A percentile compares a stretch with the other conserved stretches of the same genome.
Conservation (phyloP, 2,797 vertebrate genomes). For the Cuculus canorus region DNA sequence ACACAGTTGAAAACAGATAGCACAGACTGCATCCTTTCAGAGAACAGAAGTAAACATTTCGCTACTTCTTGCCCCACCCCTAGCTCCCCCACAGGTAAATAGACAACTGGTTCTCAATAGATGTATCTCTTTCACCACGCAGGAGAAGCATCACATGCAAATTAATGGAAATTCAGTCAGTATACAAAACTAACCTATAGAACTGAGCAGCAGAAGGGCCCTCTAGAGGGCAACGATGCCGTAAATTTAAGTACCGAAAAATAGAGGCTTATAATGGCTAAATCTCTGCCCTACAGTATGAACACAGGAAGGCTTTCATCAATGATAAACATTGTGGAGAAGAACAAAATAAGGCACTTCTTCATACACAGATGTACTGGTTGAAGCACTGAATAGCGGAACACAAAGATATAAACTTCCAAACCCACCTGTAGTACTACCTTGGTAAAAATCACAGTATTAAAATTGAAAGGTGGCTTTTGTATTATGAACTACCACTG, state of each 20-base stretch:
- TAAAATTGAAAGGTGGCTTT: not conserved
- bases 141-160: fast-evolving
- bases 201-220: not conserved
- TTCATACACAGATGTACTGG: not conserved
- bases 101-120: not conserved
- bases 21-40: not conserved
- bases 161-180: fast-evolving
- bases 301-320: not conserved
- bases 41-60: not conserved
- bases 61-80: not conserved
- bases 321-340: not conserved
- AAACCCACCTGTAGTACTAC: not conserved
- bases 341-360: not conserved
- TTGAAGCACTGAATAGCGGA: not conserved
- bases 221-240: conserved; percentile 37
- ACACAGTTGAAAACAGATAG: not conserved
- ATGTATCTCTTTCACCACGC: no score
- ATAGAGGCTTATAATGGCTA: not conserved
- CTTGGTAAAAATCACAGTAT: not conserved
- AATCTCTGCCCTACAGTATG: not conserved
- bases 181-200: fast-evolving
- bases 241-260: not conserved
- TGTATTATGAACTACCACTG: not conserved
- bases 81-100: not conserved
- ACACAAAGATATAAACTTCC: not conserved